Evolutionary conservation across 2,113 vertebrate genomes (phyloP).

Genomic region (Menura novaehollandiae): DNA sequence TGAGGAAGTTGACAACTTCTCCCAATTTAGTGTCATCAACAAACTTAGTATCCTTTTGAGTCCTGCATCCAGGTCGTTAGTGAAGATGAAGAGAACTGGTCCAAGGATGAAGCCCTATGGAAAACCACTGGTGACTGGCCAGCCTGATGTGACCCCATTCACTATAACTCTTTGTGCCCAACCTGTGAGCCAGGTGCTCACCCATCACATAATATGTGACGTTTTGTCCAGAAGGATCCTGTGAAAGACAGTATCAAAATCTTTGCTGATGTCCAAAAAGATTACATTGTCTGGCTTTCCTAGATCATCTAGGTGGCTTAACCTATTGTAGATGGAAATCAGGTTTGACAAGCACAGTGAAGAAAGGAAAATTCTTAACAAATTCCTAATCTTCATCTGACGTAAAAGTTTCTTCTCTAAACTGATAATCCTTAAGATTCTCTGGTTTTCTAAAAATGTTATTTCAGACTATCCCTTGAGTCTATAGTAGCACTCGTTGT

Average conservation of each 20-base stretch:
- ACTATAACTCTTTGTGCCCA: neutral
- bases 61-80: fast-evolving
- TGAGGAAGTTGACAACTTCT: neutral
- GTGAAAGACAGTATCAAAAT: neutral
- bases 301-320: neutral
- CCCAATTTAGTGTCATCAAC: neutral
- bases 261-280: neutral
- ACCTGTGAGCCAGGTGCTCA: neutral
- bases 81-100: neutral
- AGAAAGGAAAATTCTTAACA: neutral
- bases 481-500: neutral
- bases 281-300: neutral
- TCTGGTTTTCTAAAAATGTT: neutral
- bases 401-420: neutral
- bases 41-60: neutral
- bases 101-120: too few species aligned
- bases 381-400: neutral
- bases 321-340: neutral
- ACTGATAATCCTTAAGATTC: neutral
- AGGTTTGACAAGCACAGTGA: neutral
- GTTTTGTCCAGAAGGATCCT: neutral
- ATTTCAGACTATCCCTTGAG: neutral
- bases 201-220: neutral
- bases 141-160: neutral
- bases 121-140: neutral